Percentiles rank a stretch among this genome's conserved stretches.
These are phyloP conservation scores for Brachystomella parvula DNA, from an alignment of 1,140 invertebrate species.

Conservation along the genomic window DNA sequence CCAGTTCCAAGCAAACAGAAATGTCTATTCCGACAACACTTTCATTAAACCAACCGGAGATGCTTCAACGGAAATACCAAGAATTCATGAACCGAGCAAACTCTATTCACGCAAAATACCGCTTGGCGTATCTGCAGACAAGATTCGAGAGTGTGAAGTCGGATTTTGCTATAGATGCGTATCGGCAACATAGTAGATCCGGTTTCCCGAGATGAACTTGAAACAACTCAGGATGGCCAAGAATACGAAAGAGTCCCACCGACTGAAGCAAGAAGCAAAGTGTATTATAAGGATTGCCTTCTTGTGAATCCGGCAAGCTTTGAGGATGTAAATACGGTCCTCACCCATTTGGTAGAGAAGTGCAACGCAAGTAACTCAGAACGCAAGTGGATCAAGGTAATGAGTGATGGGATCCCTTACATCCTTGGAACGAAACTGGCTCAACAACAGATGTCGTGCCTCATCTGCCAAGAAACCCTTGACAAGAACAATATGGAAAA, in stretches of 20 bases:
- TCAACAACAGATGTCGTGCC: not conserved
- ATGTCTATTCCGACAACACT: not conserved
- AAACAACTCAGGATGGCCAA: too few relatives aligned
- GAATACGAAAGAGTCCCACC: too few relatives aligned
- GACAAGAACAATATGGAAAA: not conserved
- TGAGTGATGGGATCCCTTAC: slow-evolving; percentile 4
- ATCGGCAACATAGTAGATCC: too few relatives aligned
- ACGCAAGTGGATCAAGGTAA: slow-evolving; percentile 4
- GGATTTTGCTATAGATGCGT: too few relatives aligned
- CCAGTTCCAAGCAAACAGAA: not conserved
- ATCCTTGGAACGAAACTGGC: not conserved
- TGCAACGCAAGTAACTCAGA: not conserved
- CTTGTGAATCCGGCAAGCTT: too few relatives aligned
- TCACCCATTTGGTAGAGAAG: too few relatives aligned
- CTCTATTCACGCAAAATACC: not conserved
- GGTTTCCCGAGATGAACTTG: too few relatives aligned
- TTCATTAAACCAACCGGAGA: not conserved
- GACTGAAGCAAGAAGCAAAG: too few relatives aligned
- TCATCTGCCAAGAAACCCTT: not conserved
- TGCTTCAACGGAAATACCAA: not conserved
- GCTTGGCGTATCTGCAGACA: not conserved
- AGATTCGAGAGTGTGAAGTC: not conserved
- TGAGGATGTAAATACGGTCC: too few relatives aligned
- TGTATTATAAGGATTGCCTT: too few relatives aligned
- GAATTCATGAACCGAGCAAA: not conserved